Conservation (phyloP, 2,888 invertebrate species). For the Torymus aiolomorphi region DNA sequence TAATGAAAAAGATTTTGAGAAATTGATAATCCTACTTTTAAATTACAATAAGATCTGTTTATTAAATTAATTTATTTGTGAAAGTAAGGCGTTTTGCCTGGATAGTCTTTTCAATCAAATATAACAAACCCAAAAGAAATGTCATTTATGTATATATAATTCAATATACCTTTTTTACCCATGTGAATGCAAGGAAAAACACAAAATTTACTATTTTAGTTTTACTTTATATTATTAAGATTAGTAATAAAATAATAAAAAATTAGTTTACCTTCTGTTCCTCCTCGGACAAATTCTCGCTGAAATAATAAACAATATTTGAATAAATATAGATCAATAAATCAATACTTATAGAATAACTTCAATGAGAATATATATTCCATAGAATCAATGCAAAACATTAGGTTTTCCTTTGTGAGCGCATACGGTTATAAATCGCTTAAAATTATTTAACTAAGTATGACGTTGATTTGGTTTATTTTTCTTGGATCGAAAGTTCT, state of each 20-base stretch:
- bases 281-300: conserved; percentile 66
- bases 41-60: too few species aligned
- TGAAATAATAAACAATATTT: conserved; percentile 60
- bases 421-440: conserved; percentile 43
- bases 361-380: background rate
- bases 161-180: conserved; percentile 39
- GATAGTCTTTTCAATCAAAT: too few species aligned
- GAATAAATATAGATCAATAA: background rate
- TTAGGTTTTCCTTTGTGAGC: too few species aligned
- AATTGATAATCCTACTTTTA: too few species aligned
- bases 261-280: conserved; percentile 68
- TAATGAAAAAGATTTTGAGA: too few species aligned
- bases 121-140: too few species aligned
- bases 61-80: too few species aligned
- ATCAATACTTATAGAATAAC: background rate
- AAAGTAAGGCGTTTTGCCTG: too few species aligned
- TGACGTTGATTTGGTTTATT: conserved; percentile 54
- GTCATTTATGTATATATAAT: background rate
- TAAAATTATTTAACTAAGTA: conserved; percentile 52
- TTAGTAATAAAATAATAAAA: conserved; percentile 5
- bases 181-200: conserved; percentile 30
- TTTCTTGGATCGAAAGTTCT: conserved; percentile 27
- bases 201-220: conserved; percentile 13
- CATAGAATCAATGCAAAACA: background rate
- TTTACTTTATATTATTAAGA: background rate